Conservation (phyloP, 1,140 invertebrate genomes). For the Zaprionus capensis region DNA sequence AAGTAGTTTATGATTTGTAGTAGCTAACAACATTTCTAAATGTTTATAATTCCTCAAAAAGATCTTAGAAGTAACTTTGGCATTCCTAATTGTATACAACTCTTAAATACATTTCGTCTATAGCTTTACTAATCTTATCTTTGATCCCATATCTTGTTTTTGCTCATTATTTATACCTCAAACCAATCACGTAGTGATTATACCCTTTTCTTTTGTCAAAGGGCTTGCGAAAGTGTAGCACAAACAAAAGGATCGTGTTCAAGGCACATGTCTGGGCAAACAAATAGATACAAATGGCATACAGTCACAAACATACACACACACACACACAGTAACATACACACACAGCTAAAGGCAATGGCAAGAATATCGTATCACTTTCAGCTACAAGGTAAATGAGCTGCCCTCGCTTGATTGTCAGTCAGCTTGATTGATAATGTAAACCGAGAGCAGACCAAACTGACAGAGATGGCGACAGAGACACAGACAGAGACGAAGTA, state of each 20-base stretch:
- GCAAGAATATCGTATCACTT: constrained; percentile 53
- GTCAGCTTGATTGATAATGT: constrained; percentile 80
- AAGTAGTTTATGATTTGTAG: neutral
- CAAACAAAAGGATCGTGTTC: constrained; percentile 74
- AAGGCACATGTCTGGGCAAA: constrained; percentile 47
- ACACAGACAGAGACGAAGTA: neutral
- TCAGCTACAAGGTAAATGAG: constrained; percentile 64
- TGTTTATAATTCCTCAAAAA: neutral
- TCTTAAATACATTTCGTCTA: no score
- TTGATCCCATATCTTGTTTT: neutral
- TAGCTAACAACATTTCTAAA: neutral
- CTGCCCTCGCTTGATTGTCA: constrained; percentile 61
- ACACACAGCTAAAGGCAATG: neutral
- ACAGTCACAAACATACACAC: constrained; percentile 4
- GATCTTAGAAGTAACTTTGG: no score
- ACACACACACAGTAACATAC: neutral
- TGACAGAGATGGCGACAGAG: constrained; percentile 6
- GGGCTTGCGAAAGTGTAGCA: constrained; percentile 24
- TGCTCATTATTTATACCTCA: neutral
- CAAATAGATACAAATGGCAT: constrained; percentile 51
- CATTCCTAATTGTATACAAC: no score
- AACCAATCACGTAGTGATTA: neutral
- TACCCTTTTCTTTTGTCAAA: constrained; percentile 18
- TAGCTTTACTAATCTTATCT: neutral
- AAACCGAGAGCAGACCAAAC: constrained; percentile 65